These are phyloP conservation scores for Netta rufina DNA, from an alignment of 2,797 vertebrate species.

Conservation along the genomic window DNA sequence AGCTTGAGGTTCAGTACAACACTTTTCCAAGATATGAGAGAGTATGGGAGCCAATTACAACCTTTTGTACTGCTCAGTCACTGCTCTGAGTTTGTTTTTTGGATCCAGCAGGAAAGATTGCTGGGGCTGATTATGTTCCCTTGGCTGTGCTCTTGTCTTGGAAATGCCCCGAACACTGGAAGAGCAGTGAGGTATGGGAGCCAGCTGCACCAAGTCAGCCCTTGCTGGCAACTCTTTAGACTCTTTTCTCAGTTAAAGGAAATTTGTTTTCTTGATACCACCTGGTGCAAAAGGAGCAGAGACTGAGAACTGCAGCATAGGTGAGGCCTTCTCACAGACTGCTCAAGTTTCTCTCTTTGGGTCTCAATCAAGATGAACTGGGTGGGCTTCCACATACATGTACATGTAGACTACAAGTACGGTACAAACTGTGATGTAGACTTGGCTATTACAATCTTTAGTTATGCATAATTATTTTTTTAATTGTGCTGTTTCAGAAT, in stretches of 20 bases:
- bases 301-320: background rate
- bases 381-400: background rate
- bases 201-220: background rate
- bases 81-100: background rate
- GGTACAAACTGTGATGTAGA: background rate
- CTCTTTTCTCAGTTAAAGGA: background rate
- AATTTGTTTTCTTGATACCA: background rate
- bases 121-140: background rate
- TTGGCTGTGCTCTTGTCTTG: background rate
- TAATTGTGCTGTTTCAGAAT: background rate
- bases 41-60: background rate
- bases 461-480: background rate
- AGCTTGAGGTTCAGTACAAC: background rate
- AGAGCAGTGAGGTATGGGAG: background rate
- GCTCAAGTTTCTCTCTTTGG: background rate
- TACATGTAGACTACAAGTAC: background rate
- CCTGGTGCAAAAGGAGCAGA: background rate
- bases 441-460: background rate
- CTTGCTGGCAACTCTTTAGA: background rate
- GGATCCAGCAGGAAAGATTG: constrained; percentile 5
- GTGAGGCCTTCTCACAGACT: background rate
- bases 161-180: background rate
- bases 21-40: background rate
- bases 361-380: background rate
- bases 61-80: background rate